phyloP scores from a whole-genome alignment of 35 echinoderm and acorn worm genomes.

The Hemicentrotus pulcherrimus region DNA sequence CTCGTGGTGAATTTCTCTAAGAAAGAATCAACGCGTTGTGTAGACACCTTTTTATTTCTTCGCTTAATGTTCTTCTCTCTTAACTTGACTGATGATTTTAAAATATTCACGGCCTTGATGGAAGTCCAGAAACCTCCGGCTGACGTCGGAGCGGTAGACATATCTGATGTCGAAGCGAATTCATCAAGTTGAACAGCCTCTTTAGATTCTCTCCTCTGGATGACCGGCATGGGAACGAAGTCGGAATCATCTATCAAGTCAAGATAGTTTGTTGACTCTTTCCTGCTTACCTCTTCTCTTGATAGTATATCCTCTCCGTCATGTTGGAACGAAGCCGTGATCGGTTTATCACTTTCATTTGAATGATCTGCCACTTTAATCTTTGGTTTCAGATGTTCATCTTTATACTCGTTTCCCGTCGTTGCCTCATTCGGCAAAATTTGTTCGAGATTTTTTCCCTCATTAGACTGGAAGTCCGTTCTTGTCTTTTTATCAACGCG shows the following conservation, averaged over 20 bases:
- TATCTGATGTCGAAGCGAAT: not conserved
- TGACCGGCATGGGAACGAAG: not conserved
- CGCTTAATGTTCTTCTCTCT: not conserved
- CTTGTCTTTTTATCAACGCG: not conserved
- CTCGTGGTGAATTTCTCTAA: conserved; percentile 67
- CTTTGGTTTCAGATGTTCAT: not conserved
- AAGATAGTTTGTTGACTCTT: conserved; percentile 9
- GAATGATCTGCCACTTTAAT: not conserved
- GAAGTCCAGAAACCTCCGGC: conserved; percentile 30
- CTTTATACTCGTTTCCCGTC: not conserved
- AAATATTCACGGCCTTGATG: conserved; percentile 10
- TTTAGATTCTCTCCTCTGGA: not conserved
- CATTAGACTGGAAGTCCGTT: not conserved
- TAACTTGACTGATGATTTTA: not conserved
- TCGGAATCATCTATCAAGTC: not conserved
- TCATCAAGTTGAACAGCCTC: conserved; percentile 35
- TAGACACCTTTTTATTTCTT: conserved; percentile 16
- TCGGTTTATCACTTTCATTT: not conserved
- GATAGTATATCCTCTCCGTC: not conserved
- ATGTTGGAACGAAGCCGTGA: not conserved
- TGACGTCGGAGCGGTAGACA: not conserved
- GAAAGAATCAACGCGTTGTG: conserved; percentile 64
- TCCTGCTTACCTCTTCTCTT: not conserved
- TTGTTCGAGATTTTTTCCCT: not conserved
- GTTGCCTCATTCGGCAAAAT: not conserved